Evolutionary conservation across 2,113 vertebrate genomes (phyloP), one percentile per base, ranked within the genome.

Genomic region (Podarcis muralis): DNA sequence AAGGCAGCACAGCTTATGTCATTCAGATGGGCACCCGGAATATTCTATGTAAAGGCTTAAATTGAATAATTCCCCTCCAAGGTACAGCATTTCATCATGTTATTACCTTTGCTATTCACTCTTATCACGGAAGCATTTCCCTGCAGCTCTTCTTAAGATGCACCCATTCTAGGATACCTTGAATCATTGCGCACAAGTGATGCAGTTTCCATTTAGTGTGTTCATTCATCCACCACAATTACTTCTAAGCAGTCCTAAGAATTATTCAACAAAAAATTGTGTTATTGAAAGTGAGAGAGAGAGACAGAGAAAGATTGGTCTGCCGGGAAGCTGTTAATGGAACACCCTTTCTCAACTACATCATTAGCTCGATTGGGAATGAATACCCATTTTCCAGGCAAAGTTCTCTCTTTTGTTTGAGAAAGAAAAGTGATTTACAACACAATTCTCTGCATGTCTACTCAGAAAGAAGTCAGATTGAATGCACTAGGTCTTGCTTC

Each of bases 211-310:
- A 83, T 88, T 87, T 89, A 90, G 85, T 77, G 71, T 1, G 53
- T 30, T 76, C 72, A 66, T 87, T 93, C 89, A 90, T 25, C 48
- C 75, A 75, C 27, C 35, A 25, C 86, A 90, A 87, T 89, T 83
- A 65, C 57, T 66, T n/a, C 65, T 57, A 80, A 6, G 7, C 65
- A 92, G 65, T 27, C 37, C 72, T 90, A 89, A 57, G 3, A 8
- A 1, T 71, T 80, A 69, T 69, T 71, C 80, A 35, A 57, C 43
- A 71, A 80, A 18, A 37, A 57, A 48, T 35, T n/a, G 27, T 86
- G 48, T n/a, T 80, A 71, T 79, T 85, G 84, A 77, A 16, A 78
- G 43, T 37, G 32, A 30, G 32, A 27, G 12, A 32, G 65, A n/a
- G 40, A 78, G 43, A 37, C 23, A 40, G 32, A 27, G 12, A 32